Base-by-base conservation (phyloP, 2,888 invertebrate species). In the Biston betularia region DNA sequence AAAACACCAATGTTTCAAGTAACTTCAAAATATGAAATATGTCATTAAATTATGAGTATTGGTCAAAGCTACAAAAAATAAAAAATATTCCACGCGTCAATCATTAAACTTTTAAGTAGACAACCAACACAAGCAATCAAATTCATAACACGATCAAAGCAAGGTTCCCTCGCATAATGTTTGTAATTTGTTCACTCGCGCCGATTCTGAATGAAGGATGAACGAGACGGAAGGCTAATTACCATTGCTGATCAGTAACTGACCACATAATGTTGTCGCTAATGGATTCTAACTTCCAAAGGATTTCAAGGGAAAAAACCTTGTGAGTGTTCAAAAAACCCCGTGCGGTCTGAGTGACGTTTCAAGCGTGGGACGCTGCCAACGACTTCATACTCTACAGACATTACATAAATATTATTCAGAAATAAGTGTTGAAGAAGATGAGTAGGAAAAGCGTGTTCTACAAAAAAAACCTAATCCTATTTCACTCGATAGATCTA, bases 241-340 rank as follows among this genome's bases (percentile, higher is more conserved):
- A 48, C 40, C 55, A 33, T 24, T 55, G 54, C 62, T 62, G 55
- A 45, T 56, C 45, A 45, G 45, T 38, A 38, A 45, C 42, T 44
- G 34, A 34, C 52, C 52, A 38, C 14, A 56, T 56, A 33, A 54
- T 54, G 45, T 48, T 33, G 35, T 35, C 60, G 8, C 53, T 52
- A 60, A 53, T 53, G 35, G 38, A 8, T 38, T 38, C 38, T 9
- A 38, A 6, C 12, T 45, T 45, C 12, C 0, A 14, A 57, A 40
- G 34, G 14, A 33, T 52, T 56, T 56, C 42, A 33, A 34, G 55
- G 45, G 50, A 34, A 63, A 63, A 8, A 58, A 42, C 45, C 38
- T 64, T 35, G 45, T 10, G 54, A 40, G 15, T 54, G 46, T 11
- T 14, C 6, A 10, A 55, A 58, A 63, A 64, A 63, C 58, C 57